Percentiles rank a stretch among this genome's conserved stretches.
phyloP scores from a whole-genome alignment of 2,113 vertebrate genomes.

The Andinoacara biseriatus region DNA sequence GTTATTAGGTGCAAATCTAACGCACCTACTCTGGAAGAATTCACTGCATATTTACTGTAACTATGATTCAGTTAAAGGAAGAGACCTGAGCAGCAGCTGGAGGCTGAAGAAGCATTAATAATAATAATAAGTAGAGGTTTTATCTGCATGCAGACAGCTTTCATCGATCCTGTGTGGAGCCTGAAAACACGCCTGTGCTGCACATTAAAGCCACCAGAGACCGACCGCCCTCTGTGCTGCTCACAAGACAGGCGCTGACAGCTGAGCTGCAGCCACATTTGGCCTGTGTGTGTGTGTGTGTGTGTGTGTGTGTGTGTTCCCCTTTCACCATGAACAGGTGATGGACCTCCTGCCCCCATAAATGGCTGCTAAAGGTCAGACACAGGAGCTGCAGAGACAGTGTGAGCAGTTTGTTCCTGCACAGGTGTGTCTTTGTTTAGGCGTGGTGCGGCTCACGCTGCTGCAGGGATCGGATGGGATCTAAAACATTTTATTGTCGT shows the following conservation, averaged over 20 bases:
- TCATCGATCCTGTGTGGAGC: background rate
- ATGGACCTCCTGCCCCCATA: background rate
- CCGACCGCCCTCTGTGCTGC: background rate
- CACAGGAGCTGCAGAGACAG: background rate
- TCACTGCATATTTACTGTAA: background rate
- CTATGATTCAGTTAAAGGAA: background rate
- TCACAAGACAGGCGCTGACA: slow-evolving; percentile 54
- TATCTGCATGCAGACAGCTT: no score
- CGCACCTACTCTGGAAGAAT: background rate
- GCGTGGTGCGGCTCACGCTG: background rate
- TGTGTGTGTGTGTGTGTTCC: rapidly evolving
- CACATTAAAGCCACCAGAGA: background rate
- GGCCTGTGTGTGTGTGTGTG: background rate
- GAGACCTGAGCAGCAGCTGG: background rate
- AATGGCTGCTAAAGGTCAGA: background rate
- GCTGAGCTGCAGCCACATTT: slow-evolving; percentile 41
- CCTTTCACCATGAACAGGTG: background rate
- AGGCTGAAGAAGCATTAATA: no score
- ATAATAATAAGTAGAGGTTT: no score
- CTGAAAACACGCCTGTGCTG: background rate
- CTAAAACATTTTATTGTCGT: background rate
- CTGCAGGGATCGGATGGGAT: background rate
- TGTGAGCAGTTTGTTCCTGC: background rate
- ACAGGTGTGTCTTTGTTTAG: background rate
- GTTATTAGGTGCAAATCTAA: background rate